phyloP scores from a whole-genome alignment of 2,797 vertebrate species.

The Tadarida brasiliensis region DNA sequence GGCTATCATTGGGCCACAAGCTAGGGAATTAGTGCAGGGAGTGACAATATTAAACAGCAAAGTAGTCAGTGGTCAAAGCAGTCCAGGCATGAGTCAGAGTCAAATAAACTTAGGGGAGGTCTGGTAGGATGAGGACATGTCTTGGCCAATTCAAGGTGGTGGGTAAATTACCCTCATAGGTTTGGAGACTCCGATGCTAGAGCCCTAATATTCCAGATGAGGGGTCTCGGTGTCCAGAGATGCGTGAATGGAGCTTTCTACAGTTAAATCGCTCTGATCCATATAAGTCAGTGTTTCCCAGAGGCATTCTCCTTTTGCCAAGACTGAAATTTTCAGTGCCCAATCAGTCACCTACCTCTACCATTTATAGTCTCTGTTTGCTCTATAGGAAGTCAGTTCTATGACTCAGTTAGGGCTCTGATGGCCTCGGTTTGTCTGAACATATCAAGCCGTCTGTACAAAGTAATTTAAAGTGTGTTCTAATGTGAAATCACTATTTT shows the following conservation, averaged over 20 bases:
- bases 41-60: not conserved
- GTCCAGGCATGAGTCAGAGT: not conserved
- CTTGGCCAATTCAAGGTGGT: not conserved
- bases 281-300: not conserved
- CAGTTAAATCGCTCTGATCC: not conserved
- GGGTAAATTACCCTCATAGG: not conserved
- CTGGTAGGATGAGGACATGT: not conserved
- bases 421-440: not conserved
- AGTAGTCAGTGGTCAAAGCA: not conserved
- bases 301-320: not conserved
- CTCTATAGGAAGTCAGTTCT: not conserved
- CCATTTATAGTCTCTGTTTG: not conserved
- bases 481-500: conserved; percentile 7
- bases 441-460: not conserved
- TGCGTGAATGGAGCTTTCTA: not conserved
- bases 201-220: too few species aligned
- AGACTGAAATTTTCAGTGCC: not conserved
- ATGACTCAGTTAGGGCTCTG: not conserved
- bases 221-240: too few species aligned
- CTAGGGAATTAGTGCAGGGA: not conserved
- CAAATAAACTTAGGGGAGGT: not conserved
- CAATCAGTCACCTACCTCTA: not conserved
- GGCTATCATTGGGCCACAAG: not conserved
- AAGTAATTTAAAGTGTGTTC: not conserved
- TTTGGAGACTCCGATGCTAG: not conserved